Evolutionary conservation across 2,113 vertebrate genomes (phyloP), one percentile per base, ranked within the genome.

Genomic region (Halcyon malimbica): DNA sequence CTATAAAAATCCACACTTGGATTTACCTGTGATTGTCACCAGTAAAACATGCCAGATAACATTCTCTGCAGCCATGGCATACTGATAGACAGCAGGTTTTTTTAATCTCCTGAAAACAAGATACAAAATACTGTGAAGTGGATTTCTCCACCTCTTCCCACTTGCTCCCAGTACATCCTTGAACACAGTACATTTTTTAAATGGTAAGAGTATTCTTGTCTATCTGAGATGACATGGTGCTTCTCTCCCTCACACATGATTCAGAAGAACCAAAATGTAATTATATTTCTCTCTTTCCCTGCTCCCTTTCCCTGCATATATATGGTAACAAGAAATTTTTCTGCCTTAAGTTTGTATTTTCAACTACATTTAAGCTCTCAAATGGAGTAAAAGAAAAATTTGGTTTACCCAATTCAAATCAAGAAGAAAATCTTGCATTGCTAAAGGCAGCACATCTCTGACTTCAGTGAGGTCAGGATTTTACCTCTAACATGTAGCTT

Each of bases 401-500:
- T 78, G 33, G 91, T 83, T 96, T 95, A 81, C 82, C 18, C 33
- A 88, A 31, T 78, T 88, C 88, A 95, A 96, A 93, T 86, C 64
- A 90, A 67, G 51, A 88, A 65, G 64, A 80, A 94, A 95, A 90
- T 86, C 82, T 93, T 56, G 44, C 0, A 0, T 74, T 77, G 73
- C 83, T 83, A 83, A 92, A 94, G 73, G 82, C 67, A 1, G 56
- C 79, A 74, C 50, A 73, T 95, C 68, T 83, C 89, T 81, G 59
- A 87, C 73, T 94, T 89, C 90, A 82, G 39, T 68, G 60, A 75
- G 83, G 90, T 95, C 83, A 93, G 69, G 42, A 95, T 92, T 96
- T 87, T 92, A 84, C 79, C 73, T 90, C 90, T 88, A 96, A 64
- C 60, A n/a, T 46, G 42, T 44, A 78, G 79, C 92, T 96, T 97